phyloP scores from a whole-genome alignment of 37 sponge, comb jelly and placozoan species.

The Dysidea cf. avara region DNA sequence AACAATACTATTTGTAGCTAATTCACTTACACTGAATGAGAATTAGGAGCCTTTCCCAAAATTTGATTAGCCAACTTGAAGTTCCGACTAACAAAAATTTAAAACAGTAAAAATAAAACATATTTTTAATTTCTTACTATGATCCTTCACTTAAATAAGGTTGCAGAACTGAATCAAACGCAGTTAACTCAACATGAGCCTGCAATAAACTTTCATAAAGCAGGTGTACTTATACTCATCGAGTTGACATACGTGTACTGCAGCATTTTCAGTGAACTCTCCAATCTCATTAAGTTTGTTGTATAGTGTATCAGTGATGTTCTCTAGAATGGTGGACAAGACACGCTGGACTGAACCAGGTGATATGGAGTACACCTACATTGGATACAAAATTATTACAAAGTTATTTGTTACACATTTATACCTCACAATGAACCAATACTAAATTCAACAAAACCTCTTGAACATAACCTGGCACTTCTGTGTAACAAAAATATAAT shows the following conservation, averaged over 20 bases:
- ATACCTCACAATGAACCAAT: conserved; percentile 77
- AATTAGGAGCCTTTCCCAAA: background rate
- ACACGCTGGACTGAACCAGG: background rate
- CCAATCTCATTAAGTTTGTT: conserved; percentile 13
- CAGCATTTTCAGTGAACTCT: conserved; percentile 66
- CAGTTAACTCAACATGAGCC: conserved; percentile 53
- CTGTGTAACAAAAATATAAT: background rate
- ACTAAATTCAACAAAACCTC: conserved; percentile 75
- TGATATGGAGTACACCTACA: background rate
- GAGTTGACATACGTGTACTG: conserved; percentile 46
- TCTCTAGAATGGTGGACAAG: background rate
- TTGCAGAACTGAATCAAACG: conserved; percentile 25
- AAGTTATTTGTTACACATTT: background rate
- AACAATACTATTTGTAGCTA: background rate
- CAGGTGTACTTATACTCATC: background rate
- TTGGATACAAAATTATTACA: background rate
- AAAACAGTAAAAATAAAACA: background rate
- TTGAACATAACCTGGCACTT: conserved; percentile 66
- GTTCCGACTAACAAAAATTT: conserved; percentile 20
- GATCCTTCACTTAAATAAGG: conserved; percentile 39
- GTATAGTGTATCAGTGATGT: background rate
- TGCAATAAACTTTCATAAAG: background rate
- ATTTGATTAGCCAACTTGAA: conserved; percentile 16
- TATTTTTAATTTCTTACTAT: conserved; percentile 1
- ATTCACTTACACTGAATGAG: background rate